Percentiles rank a stretch among this genome's conserved stretches.
Conservation (phyloP, 2,113 vertebrate species). For the Malurus cyaneus region DNA sequence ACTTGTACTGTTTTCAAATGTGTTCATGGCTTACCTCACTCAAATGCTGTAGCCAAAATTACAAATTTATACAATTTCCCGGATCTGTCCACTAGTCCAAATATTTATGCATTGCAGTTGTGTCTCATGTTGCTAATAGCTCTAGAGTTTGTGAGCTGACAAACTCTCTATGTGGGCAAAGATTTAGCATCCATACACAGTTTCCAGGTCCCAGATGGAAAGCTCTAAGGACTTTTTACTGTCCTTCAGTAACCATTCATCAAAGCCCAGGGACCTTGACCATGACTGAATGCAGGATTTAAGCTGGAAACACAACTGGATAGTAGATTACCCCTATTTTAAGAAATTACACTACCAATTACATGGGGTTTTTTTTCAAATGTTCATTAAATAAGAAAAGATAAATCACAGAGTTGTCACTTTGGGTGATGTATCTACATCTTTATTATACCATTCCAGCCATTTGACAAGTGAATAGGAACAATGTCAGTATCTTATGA, state of each 20-base stretch:
- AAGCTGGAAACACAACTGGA: neutral
- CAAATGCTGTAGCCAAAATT: neutral
- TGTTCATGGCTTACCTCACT: neutral
- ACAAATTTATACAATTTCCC: neutral
- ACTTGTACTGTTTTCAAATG: neutral
- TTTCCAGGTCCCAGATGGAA: neutral
- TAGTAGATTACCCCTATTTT: neutral
- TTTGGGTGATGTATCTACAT: neutral
- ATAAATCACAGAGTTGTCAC: neutral
- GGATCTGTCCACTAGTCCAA: neutral
- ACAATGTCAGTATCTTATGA: neutral
- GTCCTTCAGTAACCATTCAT: neutral
- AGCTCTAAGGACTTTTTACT: neutral
- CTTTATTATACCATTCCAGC: neutral
- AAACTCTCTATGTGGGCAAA: neutral
- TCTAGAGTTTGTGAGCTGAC: neutral
- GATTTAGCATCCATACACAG: neutral
- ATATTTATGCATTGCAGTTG: neutral
- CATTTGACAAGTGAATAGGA: neutral
- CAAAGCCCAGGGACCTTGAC: neutral
- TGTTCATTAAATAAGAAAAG: neutral
- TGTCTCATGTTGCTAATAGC: neutral
- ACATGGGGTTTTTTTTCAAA: neutral
- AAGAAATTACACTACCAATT: neutral
- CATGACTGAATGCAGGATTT: neutral